Conservation (phyloP, 2,797 vertebrate species). For the Crocidura indochinensis region DNA sequence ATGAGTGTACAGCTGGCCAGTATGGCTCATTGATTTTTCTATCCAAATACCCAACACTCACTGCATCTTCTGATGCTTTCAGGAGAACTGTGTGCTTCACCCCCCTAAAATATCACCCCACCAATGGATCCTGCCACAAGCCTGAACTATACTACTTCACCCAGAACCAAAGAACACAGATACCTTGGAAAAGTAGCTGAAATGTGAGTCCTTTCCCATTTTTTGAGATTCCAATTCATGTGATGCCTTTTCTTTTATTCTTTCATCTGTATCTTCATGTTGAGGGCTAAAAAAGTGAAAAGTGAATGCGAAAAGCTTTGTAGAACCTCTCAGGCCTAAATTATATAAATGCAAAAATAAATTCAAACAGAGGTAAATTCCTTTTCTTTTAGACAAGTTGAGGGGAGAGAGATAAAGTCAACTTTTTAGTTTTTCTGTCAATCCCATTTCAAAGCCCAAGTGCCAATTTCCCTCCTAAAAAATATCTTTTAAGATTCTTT, state of each 20-base stretch:
- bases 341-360: not conserved
- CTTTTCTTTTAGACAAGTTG: not conserved
- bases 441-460: no score
- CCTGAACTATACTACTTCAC: not conserved
- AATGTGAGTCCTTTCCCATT: not conserved
- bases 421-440: not conserved
- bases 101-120: not conserved
- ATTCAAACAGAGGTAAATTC: not conserved
- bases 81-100: not conserved
- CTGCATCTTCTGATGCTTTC: not conserved
- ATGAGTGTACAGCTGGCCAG: not conserved
- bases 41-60: not conserved
- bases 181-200: constrained; percentile 70
- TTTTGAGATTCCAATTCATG: constrained; percentile 35
- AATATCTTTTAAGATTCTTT: not conserved
- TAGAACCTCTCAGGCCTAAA: not conserved
- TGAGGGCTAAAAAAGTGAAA: constrained; percentile 78
- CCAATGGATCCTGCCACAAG: not conserved
- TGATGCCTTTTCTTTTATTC: constrained; percentile 14
- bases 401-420: not conserved
- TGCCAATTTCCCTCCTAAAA: not conserved
- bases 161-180: not conserved
- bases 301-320: not conserved
- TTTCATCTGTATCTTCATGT: constrained; percentile 52
- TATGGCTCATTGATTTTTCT: not conserved